Evolutionary conservation across 2,888 invertebrate species (phyloP), one percentile per base, ranked within the genome.

Genomic region (Eucera pruinosa): DNA sequence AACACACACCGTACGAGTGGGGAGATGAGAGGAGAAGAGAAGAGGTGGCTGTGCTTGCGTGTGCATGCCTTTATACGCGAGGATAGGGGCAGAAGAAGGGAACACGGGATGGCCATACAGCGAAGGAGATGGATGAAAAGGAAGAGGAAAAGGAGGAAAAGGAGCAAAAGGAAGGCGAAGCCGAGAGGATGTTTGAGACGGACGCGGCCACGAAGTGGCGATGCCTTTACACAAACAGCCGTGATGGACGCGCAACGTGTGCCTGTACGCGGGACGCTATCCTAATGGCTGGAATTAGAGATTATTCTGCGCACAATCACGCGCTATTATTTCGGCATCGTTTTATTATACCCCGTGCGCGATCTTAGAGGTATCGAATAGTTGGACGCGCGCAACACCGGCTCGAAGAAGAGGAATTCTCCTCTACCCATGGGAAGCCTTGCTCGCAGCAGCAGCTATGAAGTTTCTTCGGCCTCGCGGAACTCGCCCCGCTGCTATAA

Each of bases 231-330:
- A 23, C 64, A 68, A 69, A 77, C 70, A 60, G 45, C 41, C 45
- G 9, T 48, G 78, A 81, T 64, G 65, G 43, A 62, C 72, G 72
- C 54, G 72, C 54, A 70, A 64, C 36, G 61, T 54, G 62, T 33
- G 33, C 33, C n/a, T 66, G 20, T 41, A 48, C 69, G 58, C 66
- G 27, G 50, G 75, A 55, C 48, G 39, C 60, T 61, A 57, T 48
- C 48, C 71, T 68, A 68, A 79, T 79, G 52, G 52, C 52, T 20
- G 23, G 58, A 47, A 71, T 75, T 54, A 54, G 66, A 67, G 65
- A 45, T 52, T 57, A 39, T 45, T 64, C 61, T 48, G 66, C 72
- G 30, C 52, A 45, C n/a, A 72, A 48, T 47, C 61, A 33, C 55
- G 45, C 55, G 50, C 60, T 41, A 62, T 64, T 68, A 65, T 45